Evolutionary conservation across 2,113 vertebrate species (phyloP).

Genomic region (Gymnocephalus cernua): DNA sequence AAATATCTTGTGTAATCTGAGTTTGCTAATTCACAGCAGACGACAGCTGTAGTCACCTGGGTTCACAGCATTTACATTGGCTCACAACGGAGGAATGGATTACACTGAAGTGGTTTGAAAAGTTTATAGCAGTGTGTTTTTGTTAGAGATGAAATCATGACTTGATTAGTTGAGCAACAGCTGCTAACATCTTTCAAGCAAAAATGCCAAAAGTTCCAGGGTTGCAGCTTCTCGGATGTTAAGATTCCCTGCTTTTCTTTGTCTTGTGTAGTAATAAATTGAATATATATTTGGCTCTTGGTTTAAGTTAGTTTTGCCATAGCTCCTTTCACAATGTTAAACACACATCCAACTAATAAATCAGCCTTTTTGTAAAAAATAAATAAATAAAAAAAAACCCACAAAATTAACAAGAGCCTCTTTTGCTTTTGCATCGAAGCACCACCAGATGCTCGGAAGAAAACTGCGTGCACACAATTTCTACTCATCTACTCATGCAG

Average conservation of each 20-base stretch:
- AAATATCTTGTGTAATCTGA: background rate
- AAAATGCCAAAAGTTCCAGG: background rate
- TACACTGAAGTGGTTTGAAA: background rate
- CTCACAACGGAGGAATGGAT: background rate
- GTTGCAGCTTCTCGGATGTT: background rate
- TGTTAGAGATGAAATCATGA: too few relatives aligned
- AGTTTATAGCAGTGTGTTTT: too few relatives aligned
- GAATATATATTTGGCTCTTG: background rate
- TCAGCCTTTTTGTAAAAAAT: background rate
- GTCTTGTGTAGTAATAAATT: background rate
- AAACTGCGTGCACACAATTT: background rate
- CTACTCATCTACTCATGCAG: background rate
- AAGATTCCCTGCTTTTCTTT: background rate
- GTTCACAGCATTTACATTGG: background rate
- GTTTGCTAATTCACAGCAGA: too few relatives aligned
- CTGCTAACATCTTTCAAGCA: background rate
- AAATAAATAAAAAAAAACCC: too few relatives aligned
- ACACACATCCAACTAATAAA: background rate
- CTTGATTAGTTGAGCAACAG: background rate
- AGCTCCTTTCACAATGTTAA: constrained; percentile 4
- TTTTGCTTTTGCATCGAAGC: background rate
- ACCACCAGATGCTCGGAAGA: background rate
- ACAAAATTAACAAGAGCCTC: background rate
- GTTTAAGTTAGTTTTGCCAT: too few relatives aligned
- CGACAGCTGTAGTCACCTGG: background rate